Evolutionary conservation across 1,140 invertebrate genomes (phyloP), one percentile per base, ranked within the genome.

Genomic region (Zaprionus davidi): DNA sequence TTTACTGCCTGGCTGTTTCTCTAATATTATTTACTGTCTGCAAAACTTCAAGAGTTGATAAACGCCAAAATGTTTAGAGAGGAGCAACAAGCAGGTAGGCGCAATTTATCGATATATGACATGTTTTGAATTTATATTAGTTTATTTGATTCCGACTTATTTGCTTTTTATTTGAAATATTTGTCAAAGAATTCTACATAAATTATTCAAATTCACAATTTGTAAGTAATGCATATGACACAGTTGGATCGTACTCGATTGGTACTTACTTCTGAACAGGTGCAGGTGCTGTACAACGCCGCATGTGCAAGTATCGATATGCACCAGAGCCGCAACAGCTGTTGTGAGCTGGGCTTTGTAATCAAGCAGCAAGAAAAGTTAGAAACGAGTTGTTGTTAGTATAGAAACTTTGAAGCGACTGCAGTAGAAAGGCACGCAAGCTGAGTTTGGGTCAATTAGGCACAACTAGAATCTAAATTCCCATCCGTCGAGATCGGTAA

Each of bases 11-110:
- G 38, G 28, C 59, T 70, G 62, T 57, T 70, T 70, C 67, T 75
- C 67, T 75, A 83, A 80, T 83, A 75, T 87, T 87, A 87, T 86
- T 86, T 87, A 83, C 79, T 85, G 79, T 82, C 82, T 86, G 82
- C 79, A 84, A 86, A 78, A 46, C 59, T 68, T 73, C 34, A 64
- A 81, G 79, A 60, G 82, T 79, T 85, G 79, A 71, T 56, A 72
- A 85, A 76, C 82, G 79, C 46, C 55, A 59, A 59, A 60, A 53
- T 55, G 11, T 22, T 22, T 51, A 84, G 82, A 72, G 82, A 67
- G 78, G 71, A 41, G 53, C 66, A 84, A 78, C 73, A 67, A 57
- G 66, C 66, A 24, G n/a, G 3, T 20, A 28, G 72, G 72, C 69
- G 38, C 56, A n/a, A 59, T 15, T 78, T 68, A 71, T 78, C 80